These are phyloP conservation scores for Desmophyllum pertusum DNA, from an alignment of 92 coral and sea anemone genomes.

Conservation along the genomic window DNA sequence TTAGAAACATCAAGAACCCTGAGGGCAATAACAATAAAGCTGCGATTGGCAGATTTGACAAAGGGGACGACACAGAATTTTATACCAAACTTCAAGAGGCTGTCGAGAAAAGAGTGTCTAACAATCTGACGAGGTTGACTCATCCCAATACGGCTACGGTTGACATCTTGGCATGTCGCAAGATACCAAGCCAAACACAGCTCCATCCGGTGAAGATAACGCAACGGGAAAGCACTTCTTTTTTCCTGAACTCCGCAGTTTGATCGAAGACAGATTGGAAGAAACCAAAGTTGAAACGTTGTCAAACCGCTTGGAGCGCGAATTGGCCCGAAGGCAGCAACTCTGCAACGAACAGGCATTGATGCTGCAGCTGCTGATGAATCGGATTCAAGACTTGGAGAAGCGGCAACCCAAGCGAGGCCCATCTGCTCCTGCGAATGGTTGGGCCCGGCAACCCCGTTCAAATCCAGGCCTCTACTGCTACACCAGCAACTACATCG, in stretches of 20 bases:
- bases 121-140: slow-evolving; percentile 26
- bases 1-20: slow-evolving; percentile 17
- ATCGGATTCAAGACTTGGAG: slow-evolving; percentile 70
- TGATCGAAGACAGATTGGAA: slow-evolving; percentile 58
- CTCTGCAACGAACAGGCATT: slow-evolving; percentile 51
- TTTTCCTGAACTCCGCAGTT: slow-evolving; percentile 51
- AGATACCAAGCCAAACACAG: slow-evolving; percentile 14
- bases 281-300: slow-evolving; percentile 70
- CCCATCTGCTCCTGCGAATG: slow-evolving; percentile 10
- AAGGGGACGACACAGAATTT: slow-evolving; percentile 5
- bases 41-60: slow-evolving; percentile 13
- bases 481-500: slow-evolving; percentile 62
- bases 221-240: slow-evolving; percentile 14
- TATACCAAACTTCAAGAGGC: slow-evolving; percentile 34
- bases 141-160: slow-evolving; percentile 16
- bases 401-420: slow-evolving; percentile 43
- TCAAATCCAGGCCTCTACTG: slow-evolving; percentile 14
- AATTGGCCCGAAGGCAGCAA: slow-evolving; percentile 24
- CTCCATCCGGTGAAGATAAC: slow-evolving; percentile 16
- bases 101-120: slow-evolving; percentile 40
- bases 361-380: slow-evolving; percentile 57
- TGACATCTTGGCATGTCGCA: slow-evolving; percentile 12
- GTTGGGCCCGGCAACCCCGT: slow-evolving; percentile 12
- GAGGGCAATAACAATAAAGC: background rate
- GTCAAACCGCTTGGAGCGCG: slow-evolving; percentile 67